Evolutionary conservation across 2,888 invertebrate genomes (phyloP).

Genomic region (Sialis lutaria): DNA sequence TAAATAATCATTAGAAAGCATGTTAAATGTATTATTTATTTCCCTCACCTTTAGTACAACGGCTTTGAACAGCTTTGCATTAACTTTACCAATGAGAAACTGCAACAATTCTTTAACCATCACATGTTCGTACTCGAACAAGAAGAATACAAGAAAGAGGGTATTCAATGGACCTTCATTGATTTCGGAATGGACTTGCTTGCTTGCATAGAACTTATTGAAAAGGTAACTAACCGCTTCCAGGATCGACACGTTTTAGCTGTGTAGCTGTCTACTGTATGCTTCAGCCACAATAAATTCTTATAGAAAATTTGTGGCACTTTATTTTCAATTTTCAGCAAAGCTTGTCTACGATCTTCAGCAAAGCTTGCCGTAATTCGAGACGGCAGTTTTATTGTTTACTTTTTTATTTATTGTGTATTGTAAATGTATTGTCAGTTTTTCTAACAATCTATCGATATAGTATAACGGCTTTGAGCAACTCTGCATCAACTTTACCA

Average conservation of each 20-base stretch:
- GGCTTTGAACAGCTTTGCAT: slow-evolving; percentile 97
- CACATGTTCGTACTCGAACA: slow-evolving; percentile 97
- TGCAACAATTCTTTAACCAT: slow-evolving; percentile 97
- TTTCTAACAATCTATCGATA: background rate
- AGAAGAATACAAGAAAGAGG: slow-evolving; percentile 89
- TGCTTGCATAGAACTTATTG: slow-evolving; percentile 89
- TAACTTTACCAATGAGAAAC: slow-evolving; percentile 96
- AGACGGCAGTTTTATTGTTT: background rate
- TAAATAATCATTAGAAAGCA: too few relatives aligned
- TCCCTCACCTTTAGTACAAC: slow-evolving; percentile 46
- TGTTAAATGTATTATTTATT: too few relatives aligned
- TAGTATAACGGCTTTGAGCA: slow-evolving; percentile 63
- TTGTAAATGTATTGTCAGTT: background rate
- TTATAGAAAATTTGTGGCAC: too few relatives aligned
- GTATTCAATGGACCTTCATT: slow-evolving; percentile 91
- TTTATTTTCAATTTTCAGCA: background rate
- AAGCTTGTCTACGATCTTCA: background rate
- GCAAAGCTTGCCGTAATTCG: too few relatives aligned
- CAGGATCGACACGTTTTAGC: too few relatives aligned
- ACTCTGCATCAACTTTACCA: slow-evolving; percentile 65
- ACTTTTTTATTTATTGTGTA: background rate
- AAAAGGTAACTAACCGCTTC: slow-evolving; percentile 43
- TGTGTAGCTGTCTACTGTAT: too few relatives aligned
- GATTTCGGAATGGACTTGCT: slow-evolving; percentile 95
- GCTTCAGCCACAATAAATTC: too few relatives aligned